These are phyloP conservation scores for Casuarius casuarius DNA, from an alignment of 2,113 vertebrate species.

Conservation along the genomic window DNA sequence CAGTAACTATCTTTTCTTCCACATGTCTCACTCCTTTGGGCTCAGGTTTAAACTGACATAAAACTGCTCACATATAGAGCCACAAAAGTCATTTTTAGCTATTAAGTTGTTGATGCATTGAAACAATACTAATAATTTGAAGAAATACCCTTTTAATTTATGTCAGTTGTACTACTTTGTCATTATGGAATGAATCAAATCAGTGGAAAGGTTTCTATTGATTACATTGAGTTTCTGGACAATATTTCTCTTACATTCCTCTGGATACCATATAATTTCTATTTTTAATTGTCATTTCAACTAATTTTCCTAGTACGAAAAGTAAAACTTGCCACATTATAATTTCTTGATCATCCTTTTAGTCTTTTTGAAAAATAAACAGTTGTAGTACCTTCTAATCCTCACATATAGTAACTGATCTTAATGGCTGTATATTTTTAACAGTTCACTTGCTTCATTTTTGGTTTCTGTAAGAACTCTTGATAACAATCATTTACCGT, in stretches of 20 bases:
- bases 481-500: slow-evolving; percentile 5
- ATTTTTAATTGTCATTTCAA: slow-evolving; percentile 22
- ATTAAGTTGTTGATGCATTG: not conserved
- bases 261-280: not conserved
- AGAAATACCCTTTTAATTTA: not conserved
- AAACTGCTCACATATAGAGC: not conserved
- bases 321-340: not conserved
- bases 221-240: not conserved
- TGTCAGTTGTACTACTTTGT: not conserved
- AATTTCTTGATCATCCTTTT: not conserved
- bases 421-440: slow-evolving; percentile 42
- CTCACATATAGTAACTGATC: not conserved
- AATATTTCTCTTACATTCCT: not conserved
- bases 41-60: not conserved
- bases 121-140: not conserved
- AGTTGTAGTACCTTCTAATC: not conserved
- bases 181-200: not conserved
- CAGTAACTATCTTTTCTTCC: not conserved
- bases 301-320: not conserved
- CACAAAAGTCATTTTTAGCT: not conserved
- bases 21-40: not conserved
- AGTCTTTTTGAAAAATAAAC: slow-evolving; percentile 8
- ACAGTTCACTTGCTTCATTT: slow-evolving; percentile 44
- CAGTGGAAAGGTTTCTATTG: not conserved
- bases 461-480: not conserved